A percentile compares a stretch with the other conserved stretches of the same genome.
Conservation (phyloP, 2,113 vertebrate genomes). For the Amphilophus citrinellus region DNA sequence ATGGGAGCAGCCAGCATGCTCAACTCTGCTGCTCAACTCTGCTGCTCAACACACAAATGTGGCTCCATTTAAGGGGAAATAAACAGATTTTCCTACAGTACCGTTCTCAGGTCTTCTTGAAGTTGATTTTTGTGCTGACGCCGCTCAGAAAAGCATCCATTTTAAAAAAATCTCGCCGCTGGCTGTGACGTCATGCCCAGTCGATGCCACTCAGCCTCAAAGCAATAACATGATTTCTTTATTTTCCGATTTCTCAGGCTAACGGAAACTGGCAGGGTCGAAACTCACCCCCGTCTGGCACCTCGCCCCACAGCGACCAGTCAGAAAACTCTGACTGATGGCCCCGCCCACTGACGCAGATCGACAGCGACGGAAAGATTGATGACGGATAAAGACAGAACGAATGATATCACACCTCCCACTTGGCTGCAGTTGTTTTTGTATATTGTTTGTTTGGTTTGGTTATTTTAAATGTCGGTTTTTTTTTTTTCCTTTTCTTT, state of each 20-base stretch:
- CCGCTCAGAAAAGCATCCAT: no score
- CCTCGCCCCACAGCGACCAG: conserved; percentile 88
- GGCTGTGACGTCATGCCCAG: background rate
- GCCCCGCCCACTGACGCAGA: conserved; percentile 38
- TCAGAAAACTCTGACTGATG: conserved; percentile 92
- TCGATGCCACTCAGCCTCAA: background rate
- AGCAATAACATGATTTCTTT: background rate
- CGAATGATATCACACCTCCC: conserved; percentile 75
- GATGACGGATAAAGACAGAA: conserved; percentile 60
- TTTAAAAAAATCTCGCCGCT: no score
- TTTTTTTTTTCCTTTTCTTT: conserved; percentile 21
- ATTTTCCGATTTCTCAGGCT: conserved; percentile 71
- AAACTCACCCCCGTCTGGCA: conserved; percentile 85
- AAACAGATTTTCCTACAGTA: no score
- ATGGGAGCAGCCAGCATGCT: no score
- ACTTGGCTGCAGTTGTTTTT: conserved; percentile 71
- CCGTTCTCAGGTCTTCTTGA: no score
- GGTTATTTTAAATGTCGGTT: conserved; percentile 54
- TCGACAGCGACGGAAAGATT: conserved; percentile 56
- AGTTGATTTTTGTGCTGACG: no score
- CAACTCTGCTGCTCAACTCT: no score
- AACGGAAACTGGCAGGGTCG: conserved; percentile 90
- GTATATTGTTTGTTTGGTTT: conserved; percentile 57
- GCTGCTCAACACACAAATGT: no score
- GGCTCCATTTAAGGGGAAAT: no score